phyloP scores from a whole-genome alignment of 2,797 vertebrate genomes.

The Carapus acus region DNA sequence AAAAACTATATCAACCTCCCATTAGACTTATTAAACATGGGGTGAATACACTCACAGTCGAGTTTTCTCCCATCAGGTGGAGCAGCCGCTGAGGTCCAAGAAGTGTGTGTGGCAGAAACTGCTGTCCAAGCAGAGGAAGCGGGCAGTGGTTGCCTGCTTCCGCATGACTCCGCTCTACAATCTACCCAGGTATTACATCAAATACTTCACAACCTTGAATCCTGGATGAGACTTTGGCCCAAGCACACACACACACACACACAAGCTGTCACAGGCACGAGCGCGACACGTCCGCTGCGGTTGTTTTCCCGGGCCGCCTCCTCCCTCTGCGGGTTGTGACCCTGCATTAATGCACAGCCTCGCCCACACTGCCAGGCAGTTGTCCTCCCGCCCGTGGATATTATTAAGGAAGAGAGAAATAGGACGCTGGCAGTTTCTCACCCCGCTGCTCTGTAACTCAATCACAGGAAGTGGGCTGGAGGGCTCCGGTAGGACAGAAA shows the following conservation, averaged over 20 bases:
- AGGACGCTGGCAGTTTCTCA: constrained; percentile 69
- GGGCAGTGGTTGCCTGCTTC: constrained; percentile 98
- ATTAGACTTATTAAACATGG: no score
- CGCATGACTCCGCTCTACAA: constrained; percentile 98
- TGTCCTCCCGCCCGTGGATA: constrained; percentile 60
- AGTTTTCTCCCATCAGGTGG: constrained; percentile 74
- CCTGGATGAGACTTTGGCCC: not conserved
- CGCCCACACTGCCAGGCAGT: constrained; percentile 55
- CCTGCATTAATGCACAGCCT: constrained; percentile 53
- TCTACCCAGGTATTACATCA: constrained; percentile 85
- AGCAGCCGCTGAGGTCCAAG: constrained; percentile 95
- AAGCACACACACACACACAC: not conserved
- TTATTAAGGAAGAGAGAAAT: constrained; percentile 52
- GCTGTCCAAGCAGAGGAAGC: constrained; percentile 94
- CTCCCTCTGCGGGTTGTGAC: constrained; percentile 44
- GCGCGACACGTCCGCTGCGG: no score
- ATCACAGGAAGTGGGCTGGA: constrained; percentile 53
- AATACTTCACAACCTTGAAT: constrained; percentile 7
- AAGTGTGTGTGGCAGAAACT: constrained; percentile 99
- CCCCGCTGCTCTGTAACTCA: constrained; percentile 70
- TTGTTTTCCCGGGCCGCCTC: constrained; percentile 26
- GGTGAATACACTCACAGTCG: not conserved
- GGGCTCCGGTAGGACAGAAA: constrained; percentile 57
- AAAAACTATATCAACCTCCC: no score
- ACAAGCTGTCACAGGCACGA: no score